Base-by-base conservation (phyloP, 2,797 vertebrate genomes). In the Malurus leucopterus region DNA sequence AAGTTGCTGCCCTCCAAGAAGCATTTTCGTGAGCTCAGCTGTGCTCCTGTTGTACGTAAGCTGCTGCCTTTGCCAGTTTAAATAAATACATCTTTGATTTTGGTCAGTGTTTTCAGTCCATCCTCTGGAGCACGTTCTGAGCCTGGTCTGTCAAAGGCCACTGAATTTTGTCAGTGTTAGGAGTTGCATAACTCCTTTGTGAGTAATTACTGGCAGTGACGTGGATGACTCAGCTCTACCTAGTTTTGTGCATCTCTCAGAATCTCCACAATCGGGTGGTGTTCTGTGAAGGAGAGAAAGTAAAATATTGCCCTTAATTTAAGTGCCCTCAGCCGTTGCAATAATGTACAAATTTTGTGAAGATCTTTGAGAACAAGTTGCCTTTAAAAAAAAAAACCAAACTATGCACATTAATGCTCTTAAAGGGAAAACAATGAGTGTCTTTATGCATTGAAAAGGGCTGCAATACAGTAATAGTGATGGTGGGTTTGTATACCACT, bases 131-230 rank as follows among this genome's bases (percentile, higher is more conserved):
- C 41, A 2, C 40, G 65, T 83, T 91, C 24, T 69, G 75, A 88
- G 77, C 55, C 38, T 6, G 32, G 23, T 63, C 87, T 85, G 68
- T 92, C 76, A 80, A 70, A 93, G 87, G 87, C 87, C 92, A 67
- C 86, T 69, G 76, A 87, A 86, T 91, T 92, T 90, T 95, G 90
- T 95, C 87, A 67, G 86, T 79, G 86, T 68, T 91, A 23, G 68
- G 79, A 91, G 95, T 95, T 95, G 92, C 92, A 73, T 95, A 95
- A 95, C 91, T 90, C 67, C 89, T 95, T 85, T 90, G 90, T 95
- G 93, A 93, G 92, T 95, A 95, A 93, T 94, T 93, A 88, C 90
- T 95, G 95, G 89, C 94, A 93, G 90, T 84, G 92, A 87, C 38
- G 23, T 84, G 89, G 65, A 87, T 95, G 91, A 94, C 92, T 95